phyloP scores from a whole-genome alignment of 2,888 invertebrate genomes.

The Ennomos fuscantarius region DNA sequence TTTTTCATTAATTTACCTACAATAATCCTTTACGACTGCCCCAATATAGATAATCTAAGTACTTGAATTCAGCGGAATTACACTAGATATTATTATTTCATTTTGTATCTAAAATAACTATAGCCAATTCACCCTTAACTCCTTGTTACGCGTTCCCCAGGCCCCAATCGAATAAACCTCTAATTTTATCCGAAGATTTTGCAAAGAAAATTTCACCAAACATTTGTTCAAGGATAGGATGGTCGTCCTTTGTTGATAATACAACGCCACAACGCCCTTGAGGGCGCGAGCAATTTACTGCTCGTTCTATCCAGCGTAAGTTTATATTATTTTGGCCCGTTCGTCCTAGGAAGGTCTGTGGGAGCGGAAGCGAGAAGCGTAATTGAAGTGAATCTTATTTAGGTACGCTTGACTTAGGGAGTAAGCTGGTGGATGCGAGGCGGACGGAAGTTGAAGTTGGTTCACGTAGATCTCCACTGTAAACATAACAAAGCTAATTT shows the following conservation, averaged over 20 bases:
- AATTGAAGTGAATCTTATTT: too few species aligned
- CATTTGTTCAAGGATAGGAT: slow-evolving; percentile 33
- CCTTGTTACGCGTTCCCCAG: slow-evolving; percentile 20
- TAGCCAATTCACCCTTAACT: slow-evolving; percentile 6
- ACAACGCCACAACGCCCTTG: slow-evolving; percentile 21
- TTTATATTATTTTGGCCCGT: slow-evolving; percentile 34
- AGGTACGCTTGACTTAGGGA: too few species aligned
- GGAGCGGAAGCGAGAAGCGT: slow-evolving; percentile 14
- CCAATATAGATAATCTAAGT: too few species aligned
- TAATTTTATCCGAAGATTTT: slow-evolving; percentile 29
- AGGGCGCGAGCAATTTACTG: slow-evolving; percentile 30
- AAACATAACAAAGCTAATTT: too few species aligned
- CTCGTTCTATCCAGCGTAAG: slow-evolving; percentile 24
- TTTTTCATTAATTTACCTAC: too few species aligned
- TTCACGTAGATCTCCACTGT: too few species aligned
- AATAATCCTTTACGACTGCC: too few species aligned
- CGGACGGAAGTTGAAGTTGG: too few species aligned
- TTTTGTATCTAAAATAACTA: slow-evolving; percentile 12
- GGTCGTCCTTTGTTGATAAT: slow-evolving; percentile 16
- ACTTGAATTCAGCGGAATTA: too few species aligned
- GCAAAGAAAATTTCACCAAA: slow-evolving; percentile 31
- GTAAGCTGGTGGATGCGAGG: too few species aligned
- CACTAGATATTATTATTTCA: too few species aligned
- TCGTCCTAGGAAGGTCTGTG: slow-evolving; percentile 16
- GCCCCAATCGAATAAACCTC: slow-evolving; percentile 32